Conservation (phyloP, 2,888 invertebrate genomes). For the Erebia aethiops region DNA sequence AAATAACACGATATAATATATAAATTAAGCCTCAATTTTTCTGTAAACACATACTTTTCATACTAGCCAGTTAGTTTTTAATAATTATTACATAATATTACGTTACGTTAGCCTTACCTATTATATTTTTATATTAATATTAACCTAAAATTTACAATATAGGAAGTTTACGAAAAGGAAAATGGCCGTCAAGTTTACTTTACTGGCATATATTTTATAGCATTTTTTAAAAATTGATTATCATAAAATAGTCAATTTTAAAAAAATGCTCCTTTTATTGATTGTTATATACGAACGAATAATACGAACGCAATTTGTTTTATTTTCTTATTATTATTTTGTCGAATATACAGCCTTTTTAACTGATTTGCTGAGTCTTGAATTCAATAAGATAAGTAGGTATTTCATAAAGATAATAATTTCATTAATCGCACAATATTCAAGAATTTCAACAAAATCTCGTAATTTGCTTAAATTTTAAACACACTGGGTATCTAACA, state of each 20-base stretch:
- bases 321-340: too few species aligned
- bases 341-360: too few species aligned
- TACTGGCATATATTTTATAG: neutral
- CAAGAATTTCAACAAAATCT: conserved; percentile 6
- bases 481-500: conserved; percentile 7
- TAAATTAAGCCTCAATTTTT: conserved; percentile 31
- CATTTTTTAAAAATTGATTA: neutral
- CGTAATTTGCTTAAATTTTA: conserved; percentile 2
- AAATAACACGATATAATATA: neutral
- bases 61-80: conserved; percentile 9
- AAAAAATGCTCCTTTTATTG: neutral
- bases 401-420: neutral
- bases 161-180: conserved; percentile 3
- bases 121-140: conserved; percentile 13
- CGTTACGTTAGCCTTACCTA: conserved; percentile 13
- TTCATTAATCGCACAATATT: neutral
- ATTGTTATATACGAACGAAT: too few species aligned
- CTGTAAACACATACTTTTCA: conserved; percentile 25
- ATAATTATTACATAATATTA: neutral
- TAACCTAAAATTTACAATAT: conserved; percentile 30
- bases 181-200: conserved; percentile 25
- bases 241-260: neutral
- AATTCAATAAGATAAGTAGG: neutral
- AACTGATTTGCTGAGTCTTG: neutral
- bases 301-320: neutral